phyloP scores from a whole-genome alignment of 2,888 invertebrate genomes.

The Leucoma salicis region DNA sequence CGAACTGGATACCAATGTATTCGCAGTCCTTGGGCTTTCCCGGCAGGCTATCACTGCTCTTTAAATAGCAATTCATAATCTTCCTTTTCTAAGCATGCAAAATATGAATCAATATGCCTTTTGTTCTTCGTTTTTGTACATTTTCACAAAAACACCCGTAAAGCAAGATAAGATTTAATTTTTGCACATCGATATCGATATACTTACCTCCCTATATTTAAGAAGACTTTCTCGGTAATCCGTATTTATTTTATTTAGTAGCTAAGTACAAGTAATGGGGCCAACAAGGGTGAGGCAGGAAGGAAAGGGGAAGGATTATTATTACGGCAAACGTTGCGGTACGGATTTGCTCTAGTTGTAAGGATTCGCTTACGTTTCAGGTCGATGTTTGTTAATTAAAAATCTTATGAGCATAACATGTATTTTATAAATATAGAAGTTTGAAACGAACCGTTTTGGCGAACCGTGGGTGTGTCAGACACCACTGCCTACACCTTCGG shows the following conservation, averaged over 20 bases:
- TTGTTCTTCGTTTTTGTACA: neutral
- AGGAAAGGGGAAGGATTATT: slow-evolving; percentile 41
- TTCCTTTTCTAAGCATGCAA: no score
- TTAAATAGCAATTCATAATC: no score
- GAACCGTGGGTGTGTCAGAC: no score
- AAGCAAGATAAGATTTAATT: neutral
- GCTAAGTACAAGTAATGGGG: slow-evolving; percentile 56
- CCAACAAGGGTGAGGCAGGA: slow-evolving; percentile 31
- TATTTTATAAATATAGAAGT: no score
- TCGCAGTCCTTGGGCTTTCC: no score
- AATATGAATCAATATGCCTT: no score
- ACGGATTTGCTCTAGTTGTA: slow-evolving; percentile 35
- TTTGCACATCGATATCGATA: slow-evolving; percentile 14
- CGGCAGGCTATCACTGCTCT: no score
- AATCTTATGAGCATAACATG: no score
- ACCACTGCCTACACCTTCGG: no score
- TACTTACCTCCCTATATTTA: slow-evolving; percentile 29
- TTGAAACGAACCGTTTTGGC: no score
- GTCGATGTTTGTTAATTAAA: slow-evolving; percentile 24
- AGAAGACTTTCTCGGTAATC: slow-evolving; percentile 52
- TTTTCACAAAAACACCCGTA: neutral
- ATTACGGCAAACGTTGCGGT: slow-evolving; percentile 37
- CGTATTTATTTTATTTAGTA: slow-evolving; percentile 61
- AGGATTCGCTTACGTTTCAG: slow-evolving; percentile 19
- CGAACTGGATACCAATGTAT: no score